Percentiles rank a stretch among this genome's conserved stretches.
Conservation (phyloP, 2,113 vertebrate species). For the Phaethornis superciliosus region DNA sequence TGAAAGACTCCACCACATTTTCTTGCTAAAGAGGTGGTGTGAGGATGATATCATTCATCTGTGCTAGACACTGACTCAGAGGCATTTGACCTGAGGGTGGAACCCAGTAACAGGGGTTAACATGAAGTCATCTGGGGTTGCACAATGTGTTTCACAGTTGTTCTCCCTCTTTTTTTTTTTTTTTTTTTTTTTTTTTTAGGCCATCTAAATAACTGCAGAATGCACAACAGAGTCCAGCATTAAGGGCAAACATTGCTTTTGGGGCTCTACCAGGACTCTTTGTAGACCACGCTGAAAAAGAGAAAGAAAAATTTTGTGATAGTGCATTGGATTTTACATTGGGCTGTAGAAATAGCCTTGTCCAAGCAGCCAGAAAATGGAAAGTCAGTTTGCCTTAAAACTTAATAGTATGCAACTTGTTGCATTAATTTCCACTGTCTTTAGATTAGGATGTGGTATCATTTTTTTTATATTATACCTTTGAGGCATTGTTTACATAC, state of each 20-base stretch:
- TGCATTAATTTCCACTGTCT: background rate
- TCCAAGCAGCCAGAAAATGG: background rate
- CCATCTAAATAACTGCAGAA: slow-evolving; percentile 48
- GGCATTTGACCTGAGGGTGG: slow-evolving; percentile 72
- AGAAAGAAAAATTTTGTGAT: background rate
- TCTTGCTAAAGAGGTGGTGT: slow-evolving; percentile 60
- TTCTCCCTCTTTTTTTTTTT: slow-evolving; percentile 7
- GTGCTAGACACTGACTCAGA: slow-evolving; percentile 73
- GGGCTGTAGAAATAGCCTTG: background rate
- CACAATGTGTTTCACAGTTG: slow-evolving; percentile 63
- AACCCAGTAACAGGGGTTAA: slow-evolving; percentile 64
- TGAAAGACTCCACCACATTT: slow-evolving; percentile 64
- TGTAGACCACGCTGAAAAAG: background rate
- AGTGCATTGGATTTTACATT: slow-evolving; percentile 15
- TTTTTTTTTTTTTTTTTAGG: background rate
- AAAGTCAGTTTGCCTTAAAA: background rate
- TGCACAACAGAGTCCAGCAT: background rate
- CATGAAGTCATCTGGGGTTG: slow-evolving; percentile 71
- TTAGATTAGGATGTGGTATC: background rate
- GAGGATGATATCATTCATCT: slow-evolving; percentile 74
- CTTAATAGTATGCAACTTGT: background rate
- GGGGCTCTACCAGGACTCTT: background rate
- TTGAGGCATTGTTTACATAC: background rate
- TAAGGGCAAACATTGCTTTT: slow-evolving; percentile 51
- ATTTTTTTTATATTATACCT: background rate